Base-by-base conservation (phyloP, 2,888 invertebrate species). In the Tiliacea aurago region DNA sequence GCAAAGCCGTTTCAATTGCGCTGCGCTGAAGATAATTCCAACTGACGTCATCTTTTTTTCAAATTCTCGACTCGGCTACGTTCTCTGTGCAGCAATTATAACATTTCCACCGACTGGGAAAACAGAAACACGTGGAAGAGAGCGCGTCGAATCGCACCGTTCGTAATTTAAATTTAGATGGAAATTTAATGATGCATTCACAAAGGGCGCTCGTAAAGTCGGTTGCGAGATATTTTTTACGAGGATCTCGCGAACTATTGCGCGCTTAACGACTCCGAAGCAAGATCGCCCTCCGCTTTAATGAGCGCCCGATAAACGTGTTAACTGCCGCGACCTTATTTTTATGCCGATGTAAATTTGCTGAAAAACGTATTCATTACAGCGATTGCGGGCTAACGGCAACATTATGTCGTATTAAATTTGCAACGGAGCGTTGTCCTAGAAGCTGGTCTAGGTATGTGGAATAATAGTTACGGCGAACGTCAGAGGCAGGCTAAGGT, bases 1-100 rank as follows among this genome's bases (percentile, higher is more conserved):
- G 95, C 95, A 96, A 96, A 96, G 96, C 96, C 96, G 96, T 96
- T 96, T 95, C 96, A 96, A 96, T 96, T 96, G 96, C 96, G 94
- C 96, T 95, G 95, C 95, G 96, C 96, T 96, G 96, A 95, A 96
- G 96, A 96, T 96, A 96, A 96, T 96, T 95, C 96, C 95, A 89
- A 95, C 95, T 95, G 95, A 95, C 96, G 96, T 96, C 96, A 95
- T 95, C 96, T 96, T 96, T 96, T 92, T 95, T 96, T 95, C 94
- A 93, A 95, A 95, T 95, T 95, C 95, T 91, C 95, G 90, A 94
- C 95, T 94, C 94, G 89, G 94, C 93, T 94, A 92, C 95, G 95
- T 94, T 94, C 93, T 95, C 93, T 96, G 96, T 96, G 94, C 95
- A 92, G 95, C 95, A 96, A 96, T 96, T 96, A 96, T 95, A 95